These are phyloP conservation scores for Auanema freiburgensis DNA, from an alignment of 2,888 invertebrate genomes.

Conservation along the genomic window DNA sequence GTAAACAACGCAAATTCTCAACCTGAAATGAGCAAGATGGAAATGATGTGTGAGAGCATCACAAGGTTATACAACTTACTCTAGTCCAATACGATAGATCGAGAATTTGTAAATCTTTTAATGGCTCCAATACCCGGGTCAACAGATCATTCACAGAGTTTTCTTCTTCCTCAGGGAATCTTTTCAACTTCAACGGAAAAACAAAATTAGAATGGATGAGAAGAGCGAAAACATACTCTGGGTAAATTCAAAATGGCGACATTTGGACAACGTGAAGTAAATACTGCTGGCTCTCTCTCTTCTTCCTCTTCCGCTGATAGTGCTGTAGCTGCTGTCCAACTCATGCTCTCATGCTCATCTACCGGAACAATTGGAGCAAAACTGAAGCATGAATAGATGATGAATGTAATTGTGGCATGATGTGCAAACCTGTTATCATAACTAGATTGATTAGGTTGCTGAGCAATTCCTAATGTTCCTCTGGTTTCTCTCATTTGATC, in stretches of 20 bases:
- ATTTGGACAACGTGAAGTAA: constrained; percentile 42
- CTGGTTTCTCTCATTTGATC: constrained; percentile 24
- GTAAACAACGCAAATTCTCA: constrained; percentile 74
- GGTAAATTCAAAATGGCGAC: constrained; percentile 30
- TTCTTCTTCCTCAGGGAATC: constrained; percentile 37
- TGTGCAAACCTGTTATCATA: constrained; percentile 17
- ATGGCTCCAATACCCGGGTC: constrained; percentile 38
- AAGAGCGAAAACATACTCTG: constrained; percentile 14
- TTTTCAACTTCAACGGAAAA: constrained; percentile 14
- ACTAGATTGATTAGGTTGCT: constrained; percentile 15
- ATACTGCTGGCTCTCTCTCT: constrained; percentile 26
- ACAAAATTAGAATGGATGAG: not conserved
- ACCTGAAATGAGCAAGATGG: constrained; percentile 60
- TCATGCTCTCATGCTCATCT: not conserved
- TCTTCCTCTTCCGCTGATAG: constrained; percentile 21
- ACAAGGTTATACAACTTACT: constrained; percentile 5
- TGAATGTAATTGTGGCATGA: too few relatives aligned
- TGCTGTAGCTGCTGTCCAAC: not conserved
- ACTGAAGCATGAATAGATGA: too few relatives aligned
- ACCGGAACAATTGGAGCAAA: too few relatives aligned
- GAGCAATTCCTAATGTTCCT: constrained; percentile 20
- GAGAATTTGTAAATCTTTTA: constrained; percentile 35
- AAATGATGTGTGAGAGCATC: not conserved
- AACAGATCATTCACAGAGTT: constrained; percentile 37
- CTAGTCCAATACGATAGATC: constrained; percentile 58